Evolutionary conservation across 1,140 invertebrate genomes (phyloP).

Genomic region (Riptortus pedestris): DNA sequence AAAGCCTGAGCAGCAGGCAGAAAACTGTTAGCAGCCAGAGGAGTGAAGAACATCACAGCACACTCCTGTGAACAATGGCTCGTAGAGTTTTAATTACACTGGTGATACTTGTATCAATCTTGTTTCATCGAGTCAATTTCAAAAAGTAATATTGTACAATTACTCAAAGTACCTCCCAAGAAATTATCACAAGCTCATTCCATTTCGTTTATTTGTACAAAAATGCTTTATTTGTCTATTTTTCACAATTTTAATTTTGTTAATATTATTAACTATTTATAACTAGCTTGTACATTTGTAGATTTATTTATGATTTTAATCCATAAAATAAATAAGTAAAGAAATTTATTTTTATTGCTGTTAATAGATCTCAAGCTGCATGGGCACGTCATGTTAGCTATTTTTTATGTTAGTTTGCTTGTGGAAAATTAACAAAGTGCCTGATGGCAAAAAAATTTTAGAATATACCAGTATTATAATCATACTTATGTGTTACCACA

Average conservation of each 20-base stretch:
- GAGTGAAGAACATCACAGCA: too few species aligned
- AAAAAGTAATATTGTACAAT: too few species aligned
- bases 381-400: not conserved
- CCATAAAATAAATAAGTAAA: not conserved
- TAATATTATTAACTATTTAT: not conserved
- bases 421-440: not conserved
- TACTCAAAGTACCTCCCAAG: too few species aligned
- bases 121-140: too few species aligned
- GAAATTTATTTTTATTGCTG: not conserved
- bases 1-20: not conserved
- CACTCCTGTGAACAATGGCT: not conserved
- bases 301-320: not conserved
- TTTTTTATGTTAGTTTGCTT: not conserved
- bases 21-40: too few species aligned
- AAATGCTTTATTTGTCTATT: too few species aligned
- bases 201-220: too few species aligned
- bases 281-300: not conserved
- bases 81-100: not conserved
- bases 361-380: not conserved
- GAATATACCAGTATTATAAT: conserved; percentile 14
- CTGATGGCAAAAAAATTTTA: conserved; percentile 2
- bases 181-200: too few species aligned
- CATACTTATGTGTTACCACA: conserved; percentile 12
- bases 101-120: not conserved
- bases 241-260: too few species aligned